Percentiles rank a stretch among this genome's conserved stretches.
Evolutionary conservation across 2,113 vertebrate species (phyloP).

Genomic region (Theristicus caerulescens): DNA sequence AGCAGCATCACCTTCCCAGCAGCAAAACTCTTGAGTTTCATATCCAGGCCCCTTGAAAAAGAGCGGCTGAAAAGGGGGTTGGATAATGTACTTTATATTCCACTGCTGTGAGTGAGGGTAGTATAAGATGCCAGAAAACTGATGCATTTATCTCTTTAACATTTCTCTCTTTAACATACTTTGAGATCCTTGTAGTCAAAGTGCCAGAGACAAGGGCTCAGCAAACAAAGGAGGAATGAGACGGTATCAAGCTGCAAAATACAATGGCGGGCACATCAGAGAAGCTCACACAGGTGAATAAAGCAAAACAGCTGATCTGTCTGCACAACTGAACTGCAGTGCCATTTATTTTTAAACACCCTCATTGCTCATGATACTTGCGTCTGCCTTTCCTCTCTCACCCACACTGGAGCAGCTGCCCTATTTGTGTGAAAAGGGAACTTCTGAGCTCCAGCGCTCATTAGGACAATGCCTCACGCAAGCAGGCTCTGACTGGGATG

Average conservation of each 20-base stretch:
- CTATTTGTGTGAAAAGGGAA: background rate
- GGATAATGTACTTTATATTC: background rate
- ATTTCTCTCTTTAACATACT: background rate
- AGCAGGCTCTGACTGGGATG: background rate
- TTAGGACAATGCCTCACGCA: background rate
- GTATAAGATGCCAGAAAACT: background rate
- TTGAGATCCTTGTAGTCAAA: background rate
- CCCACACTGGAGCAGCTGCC: background rate
- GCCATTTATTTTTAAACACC: slow-evolving; percentile 41
- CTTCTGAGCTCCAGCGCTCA: background rate
- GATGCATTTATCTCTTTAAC: background rate
- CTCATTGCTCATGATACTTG: background rate
- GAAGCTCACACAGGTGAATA: background rate
- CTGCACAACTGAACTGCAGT: background rate
- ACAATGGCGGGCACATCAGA: background rate
- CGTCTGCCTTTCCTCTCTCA: background rate
- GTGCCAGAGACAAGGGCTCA: background rate
- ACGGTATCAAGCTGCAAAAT: background rate
- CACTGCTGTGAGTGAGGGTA: background rate
- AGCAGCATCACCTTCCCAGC: background rate
- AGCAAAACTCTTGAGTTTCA: background rate
- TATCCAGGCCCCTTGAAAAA: background rate
- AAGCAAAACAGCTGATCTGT: background rate
- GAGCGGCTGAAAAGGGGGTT: background rate
- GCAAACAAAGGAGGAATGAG: background rate